phyloP scores from a whole-genome alignment of 2,797 vertebrate genomes.

The Gambusia yucatana region DNA sequence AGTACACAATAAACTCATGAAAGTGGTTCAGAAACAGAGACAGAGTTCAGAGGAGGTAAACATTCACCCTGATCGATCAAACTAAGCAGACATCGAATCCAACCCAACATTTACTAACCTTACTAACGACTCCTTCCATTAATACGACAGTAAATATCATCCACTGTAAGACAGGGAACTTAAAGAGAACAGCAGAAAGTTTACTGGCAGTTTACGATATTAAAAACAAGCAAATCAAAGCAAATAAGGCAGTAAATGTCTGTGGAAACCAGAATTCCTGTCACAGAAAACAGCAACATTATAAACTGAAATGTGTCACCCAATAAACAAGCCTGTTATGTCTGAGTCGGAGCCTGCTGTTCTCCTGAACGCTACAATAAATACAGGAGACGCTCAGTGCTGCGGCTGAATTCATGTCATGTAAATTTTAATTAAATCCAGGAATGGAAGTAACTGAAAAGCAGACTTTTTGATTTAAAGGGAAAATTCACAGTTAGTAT shows the following conservation, averaged over 20 bases:
- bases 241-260: slow-evolving; percentile 27
- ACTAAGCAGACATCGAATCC: background rate
- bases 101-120: background rate
- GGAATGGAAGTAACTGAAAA: slow-evolving; percentile 8
- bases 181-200: slow-evolving; percentile 12
- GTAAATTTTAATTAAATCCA: slow-evolving; percentile 16
- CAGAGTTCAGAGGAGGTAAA: background rate
- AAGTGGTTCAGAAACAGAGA: background rate
- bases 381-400: slow-evolving; percentile 7
- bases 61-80: background rate
- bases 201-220: slow-evolving; percentile 30
- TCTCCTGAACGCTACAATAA: background rate
- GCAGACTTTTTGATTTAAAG: background rate
- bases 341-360: slow-evolving; percentile 28
- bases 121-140: background rate
- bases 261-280: slow-evolving; percentile 17
- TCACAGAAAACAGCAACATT: slow-evolving; percentile 16
- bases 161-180: slow-evolving; percentile 27
- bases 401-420: background rate
- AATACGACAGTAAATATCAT: background rate
- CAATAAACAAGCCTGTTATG: slow-evolving; percentile 37
- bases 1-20: background rate
- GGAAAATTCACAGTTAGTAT: too few relatives aligned
- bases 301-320: slow-evolving; percentile 46
- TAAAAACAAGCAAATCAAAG: slow-evolving; percentile 27